phyloP scores from a whole-genome alignment of 2,888 invertebrate species.

The Torymus aiolomorphi region DNA sequence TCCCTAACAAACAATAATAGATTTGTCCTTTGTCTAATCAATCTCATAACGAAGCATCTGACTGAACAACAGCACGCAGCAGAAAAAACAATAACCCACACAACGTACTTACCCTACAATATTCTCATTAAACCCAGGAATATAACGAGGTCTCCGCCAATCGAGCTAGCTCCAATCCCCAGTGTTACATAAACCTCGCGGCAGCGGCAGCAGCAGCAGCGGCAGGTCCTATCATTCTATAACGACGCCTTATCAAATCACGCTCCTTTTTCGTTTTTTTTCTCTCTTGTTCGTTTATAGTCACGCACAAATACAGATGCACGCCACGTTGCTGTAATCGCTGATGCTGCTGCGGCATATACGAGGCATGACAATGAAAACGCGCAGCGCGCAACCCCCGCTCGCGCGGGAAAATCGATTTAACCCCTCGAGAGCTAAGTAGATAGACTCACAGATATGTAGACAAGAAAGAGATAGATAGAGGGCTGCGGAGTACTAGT shows the following conservation, averaged over 20 bases:
- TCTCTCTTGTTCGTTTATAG: background rate
- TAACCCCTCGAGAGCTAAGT: slow-evolving; percentile 45
- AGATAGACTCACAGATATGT: too few relatives aligned
- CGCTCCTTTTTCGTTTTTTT: too few relatives aligned
- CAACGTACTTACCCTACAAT: background rate
- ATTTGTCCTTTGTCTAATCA: slow-evolving; percentile 26
- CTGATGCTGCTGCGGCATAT: background rate
- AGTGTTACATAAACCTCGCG: too few relatives aligned
- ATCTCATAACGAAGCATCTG: slow-evolving; percentile 15
- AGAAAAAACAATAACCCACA: background rate
- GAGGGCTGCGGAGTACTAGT: too few relatives aligned
- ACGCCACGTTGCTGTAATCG: background rate
- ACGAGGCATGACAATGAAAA: slow-evolving; percentile 10
- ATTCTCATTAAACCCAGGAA: too few relatives aligned
- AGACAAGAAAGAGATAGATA: too few relatives aligned
- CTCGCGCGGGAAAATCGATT: slow-evolving; percentile 46
- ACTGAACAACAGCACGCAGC: background rate
- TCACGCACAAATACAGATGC: background rate
- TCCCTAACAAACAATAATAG: slow-evolving; percentile 23
- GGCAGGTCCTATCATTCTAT: too few relatives aligned
- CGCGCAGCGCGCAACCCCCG: too few relatives aligned
- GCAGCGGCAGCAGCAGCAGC: too few relatives aligned
- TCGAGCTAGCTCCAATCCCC: too few relatives aligned
- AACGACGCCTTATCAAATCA: too few relatives aligned
- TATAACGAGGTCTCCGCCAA: too few relatives aligned